These are phyloP conservation scores for Megaceryle maxima DNA, from an alignment of 2,113 vertebrate genomes.

Conservation along the genomic window DNA sequence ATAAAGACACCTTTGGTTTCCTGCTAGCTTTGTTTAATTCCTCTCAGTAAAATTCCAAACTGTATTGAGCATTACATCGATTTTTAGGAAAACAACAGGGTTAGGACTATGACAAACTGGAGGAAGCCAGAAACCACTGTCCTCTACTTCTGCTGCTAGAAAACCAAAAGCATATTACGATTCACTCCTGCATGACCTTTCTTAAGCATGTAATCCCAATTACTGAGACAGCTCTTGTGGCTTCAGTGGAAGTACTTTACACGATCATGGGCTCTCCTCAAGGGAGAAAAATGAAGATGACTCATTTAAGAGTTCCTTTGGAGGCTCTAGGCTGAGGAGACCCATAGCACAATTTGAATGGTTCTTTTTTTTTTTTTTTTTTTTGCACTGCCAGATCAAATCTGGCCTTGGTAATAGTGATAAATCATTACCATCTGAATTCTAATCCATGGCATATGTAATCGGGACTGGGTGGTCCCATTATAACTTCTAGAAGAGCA, in stretches of 20 bases:
- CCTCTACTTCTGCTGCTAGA: neutral
- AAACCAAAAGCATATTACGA: neutral
- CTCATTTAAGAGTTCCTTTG: neutral
- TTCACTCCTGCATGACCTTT: neutral
- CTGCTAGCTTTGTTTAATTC: conserved; percentile 5
- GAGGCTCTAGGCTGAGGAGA: neutral
- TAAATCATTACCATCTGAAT: conserved; percentile 66
- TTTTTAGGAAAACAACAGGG: neutral
- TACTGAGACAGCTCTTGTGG: neutral
- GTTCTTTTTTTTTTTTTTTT: neutral
- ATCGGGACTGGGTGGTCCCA: conserved; percentile 40
- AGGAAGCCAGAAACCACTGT: neutral
- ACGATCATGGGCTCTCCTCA: neutral
- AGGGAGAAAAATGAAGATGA: neutral
- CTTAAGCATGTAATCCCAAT: neutral
- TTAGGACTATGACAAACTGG: neutral
- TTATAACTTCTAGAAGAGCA: conserved; percentile 42
- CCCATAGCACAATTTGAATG: neutral
- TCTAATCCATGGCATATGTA: conserved; percentile 60
- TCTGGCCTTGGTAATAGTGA: conserved; percentile 40
- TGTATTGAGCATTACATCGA: neutral
- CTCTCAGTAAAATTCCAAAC: neutral
- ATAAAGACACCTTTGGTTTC: conserved; percentile 9
- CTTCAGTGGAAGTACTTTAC: neutral
- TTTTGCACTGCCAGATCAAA: conserved; percentile 28